Evolutionary conservation across 1,140 invertebrate species (phyloP).

Genomic region (Centruroides sculpturatus): DNA sequence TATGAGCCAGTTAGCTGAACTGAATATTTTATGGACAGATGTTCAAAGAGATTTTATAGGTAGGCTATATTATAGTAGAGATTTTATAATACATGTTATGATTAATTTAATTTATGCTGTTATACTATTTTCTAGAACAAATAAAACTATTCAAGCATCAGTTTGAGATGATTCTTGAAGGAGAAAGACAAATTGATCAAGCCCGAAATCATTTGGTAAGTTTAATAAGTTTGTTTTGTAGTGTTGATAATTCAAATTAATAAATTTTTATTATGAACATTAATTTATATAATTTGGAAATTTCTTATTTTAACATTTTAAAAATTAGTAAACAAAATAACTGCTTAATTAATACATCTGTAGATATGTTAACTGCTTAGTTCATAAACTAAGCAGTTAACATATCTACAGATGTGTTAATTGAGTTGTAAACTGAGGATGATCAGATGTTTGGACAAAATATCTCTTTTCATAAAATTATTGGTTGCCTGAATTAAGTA

Average conservation of each 20-base stretch:
- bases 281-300: too few species aligned
- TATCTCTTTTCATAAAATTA: too few species aligned
- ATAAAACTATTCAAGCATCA: conserved; percentile 35
- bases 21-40: conserved; percentile 36
- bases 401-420: too few species aligned
- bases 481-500: too few species aligned
- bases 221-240: neutral
- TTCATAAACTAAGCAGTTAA: too few species aligned
- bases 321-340: too few species aligned
- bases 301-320: too few species aligned
- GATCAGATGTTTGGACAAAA: too few species aligned
- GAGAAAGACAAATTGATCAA: conserved; percentile 35
- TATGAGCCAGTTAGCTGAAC: conserved; percentile 33
- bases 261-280: neutral
- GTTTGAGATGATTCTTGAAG: conserved; percentile 38
- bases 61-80: conserved; percentile 12
- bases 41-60: conserved; percentile 37
- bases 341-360: too few species aligned
- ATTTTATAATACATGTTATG: neutral
- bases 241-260: neutral
- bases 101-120: neutral
- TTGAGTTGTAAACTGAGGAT: too few species aligned
- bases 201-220: conserved; percentile 31
- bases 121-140: conserved; percentile 26
- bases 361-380: too few species aligned